Conservation (phyloP, 1,140 invertebrate genomes). For the Mercenaria mercenaria region DNA sequence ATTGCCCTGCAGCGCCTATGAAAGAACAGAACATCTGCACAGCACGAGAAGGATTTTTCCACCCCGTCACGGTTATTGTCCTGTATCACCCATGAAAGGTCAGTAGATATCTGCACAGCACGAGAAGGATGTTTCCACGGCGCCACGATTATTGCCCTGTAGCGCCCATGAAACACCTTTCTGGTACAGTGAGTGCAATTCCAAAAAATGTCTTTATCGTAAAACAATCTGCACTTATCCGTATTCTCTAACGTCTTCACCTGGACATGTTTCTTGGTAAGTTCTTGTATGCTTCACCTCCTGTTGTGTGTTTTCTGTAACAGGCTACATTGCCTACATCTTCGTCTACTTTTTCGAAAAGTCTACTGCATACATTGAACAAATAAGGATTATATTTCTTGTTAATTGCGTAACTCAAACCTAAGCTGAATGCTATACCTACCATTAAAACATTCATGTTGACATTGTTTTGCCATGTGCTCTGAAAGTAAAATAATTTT, state of each 20-base stretch:
- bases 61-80: conserved; percentile 36
- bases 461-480: neutral
- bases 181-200: conserved; percentile 71
- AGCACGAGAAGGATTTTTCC: conserved; percentile 83
- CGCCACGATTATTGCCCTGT: conserved; percentile 83
- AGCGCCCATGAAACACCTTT: conserved; percentile 86
- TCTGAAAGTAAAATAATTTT: neutral
- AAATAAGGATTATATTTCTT: neutral
- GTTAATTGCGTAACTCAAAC: neutral
- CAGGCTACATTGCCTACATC: too few species aligned
- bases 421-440: neutral
- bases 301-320: too few species aligned
- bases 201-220: too few species aligned
- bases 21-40: conserved; percentile 72
- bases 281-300: too few species aligned
- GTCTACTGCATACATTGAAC: neutral
- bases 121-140: conserved; percentile 85
- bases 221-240: neutral
- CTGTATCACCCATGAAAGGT: neutral
- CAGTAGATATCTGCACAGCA: conserved; percentile 70
- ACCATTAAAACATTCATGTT: neutral
- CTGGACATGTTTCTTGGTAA: too few species aligned
- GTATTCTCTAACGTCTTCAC: too few species aligned
- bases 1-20: conserved; percentile 84
- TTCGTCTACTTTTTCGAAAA: too few species aligned